Evolutionary conservation across 2,888 invertebrate genomes (phyloP).

Genomic region (Branchinecta sandiegonensis): DNA sequence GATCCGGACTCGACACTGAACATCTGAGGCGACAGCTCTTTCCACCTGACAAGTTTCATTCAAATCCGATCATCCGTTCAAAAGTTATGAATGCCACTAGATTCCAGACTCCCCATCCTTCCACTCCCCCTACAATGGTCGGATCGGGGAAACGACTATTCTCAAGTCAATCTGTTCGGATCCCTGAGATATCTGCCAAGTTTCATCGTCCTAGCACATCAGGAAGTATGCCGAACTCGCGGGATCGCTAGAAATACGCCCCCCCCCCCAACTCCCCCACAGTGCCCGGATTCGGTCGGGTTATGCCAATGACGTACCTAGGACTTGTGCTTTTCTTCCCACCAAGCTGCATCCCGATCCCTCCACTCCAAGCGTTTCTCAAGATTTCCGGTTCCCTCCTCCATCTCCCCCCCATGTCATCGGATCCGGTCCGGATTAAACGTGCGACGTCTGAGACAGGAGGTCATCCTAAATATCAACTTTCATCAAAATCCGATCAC

Average conservation of each 20-base stretch:
- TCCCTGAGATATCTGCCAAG: too few relatives aligned
- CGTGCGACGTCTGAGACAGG: neutral
- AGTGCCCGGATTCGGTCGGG: too few relatives aligned
- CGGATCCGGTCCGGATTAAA: constrained; percentile 3
- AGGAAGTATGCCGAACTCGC: too few relatives aligned
- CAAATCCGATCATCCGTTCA: constrained; percentile 3
- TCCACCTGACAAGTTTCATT: too few relatives aligned
- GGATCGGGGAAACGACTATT: too few relatives aligned
- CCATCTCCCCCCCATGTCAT: neutral
- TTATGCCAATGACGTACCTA: neutral
- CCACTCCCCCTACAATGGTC: too few relatives aligned
- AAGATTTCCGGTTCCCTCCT: constrained; percentile 12
- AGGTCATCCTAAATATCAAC: neutral
- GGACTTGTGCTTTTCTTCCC: constrained; percentile 8
- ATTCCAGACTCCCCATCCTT: neutral
- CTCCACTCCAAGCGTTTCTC: constrained; percentile 11
- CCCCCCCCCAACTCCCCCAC: constrained; percentile 1
- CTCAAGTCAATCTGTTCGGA: too few relatives aligned
- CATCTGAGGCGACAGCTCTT: too few relatives aligned
- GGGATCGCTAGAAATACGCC: too few relatives aligned
- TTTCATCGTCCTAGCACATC: too few relatives aligned
- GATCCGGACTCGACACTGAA: too few relatives aligned
- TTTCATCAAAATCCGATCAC: too few relatives aligned
- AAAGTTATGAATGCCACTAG: neutral
- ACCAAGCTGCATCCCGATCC: constrained; percentile 8